Evolutionary conservation across 2,113 vertebrate genomes (phyloP).

Genomic region (Xerus inauris): DNA sequence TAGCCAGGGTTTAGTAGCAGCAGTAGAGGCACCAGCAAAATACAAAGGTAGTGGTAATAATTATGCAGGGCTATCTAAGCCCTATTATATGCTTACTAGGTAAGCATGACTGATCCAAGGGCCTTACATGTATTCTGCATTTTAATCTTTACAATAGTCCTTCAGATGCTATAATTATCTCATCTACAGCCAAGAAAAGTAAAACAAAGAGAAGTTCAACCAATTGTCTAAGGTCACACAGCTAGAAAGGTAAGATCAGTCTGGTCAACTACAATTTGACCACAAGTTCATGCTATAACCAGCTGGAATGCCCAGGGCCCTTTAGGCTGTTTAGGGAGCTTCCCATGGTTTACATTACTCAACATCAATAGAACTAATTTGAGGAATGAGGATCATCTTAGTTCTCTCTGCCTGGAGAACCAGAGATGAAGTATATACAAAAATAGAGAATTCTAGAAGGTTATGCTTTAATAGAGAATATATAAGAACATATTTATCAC

Average conservation of each 20-base stretch:
- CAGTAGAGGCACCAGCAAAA: not conserved
- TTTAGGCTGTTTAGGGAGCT: not conserved
- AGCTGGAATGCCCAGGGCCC: too few species aligned
- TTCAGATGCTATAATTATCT: not conserved
- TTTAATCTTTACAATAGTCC: not conserved
- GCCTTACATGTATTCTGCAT: not conserved
- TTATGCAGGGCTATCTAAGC: not conserved
- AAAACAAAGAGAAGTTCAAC: not conserved
- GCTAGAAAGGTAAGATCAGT: not conserved
- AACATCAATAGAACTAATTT: not conserved
- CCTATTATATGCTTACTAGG: not conserved
- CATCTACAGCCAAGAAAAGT: not conserved
- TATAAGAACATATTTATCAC: not conserved
- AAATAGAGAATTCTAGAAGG: not conserved
- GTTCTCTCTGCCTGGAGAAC: not conserved
- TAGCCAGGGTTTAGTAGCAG: too few species aligned
- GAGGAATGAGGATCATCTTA: not conserved
- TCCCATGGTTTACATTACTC: not conserved
- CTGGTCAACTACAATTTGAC: not conserved
- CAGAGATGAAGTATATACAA: not conserved
- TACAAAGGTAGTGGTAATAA: not conserved
- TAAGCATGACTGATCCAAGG: not conserved
- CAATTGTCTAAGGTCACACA: not conserved
- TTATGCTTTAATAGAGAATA: not conserved
- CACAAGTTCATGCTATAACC: not conserved